phyloP scores from a whole-genome alignment of 2,113 vertebrate species.

The Lepus americanus region DNA sequence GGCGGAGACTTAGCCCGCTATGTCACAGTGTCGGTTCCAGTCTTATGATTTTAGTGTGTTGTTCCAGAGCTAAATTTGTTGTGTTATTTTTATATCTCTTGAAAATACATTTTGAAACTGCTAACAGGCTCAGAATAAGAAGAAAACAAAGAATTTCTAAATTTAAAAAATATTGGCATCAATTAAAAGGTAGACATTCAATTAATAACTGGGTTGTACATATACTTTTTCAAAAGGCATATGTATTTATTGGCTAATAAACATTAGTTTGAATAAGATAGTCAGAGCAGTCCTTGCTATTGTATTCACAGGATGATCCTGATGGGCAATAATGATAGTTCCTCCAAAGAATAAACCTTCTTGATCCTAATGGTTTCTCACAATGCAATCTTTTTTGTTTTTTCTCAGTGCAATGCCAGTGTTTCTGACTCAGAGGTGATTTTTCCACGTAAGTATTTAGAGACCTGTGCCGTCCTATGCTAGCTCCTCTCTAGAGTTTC shows the following conservation, averaged over 20 bases:
- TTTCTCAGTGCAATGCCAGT: background rate
- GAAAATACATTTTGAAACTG: background rate
- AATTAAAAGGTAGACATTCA: background rate
- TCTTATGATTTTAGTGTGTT: background rate
- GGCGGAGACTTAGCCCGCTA: too few relatives aligned
- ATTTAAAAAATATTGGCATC: background rate
- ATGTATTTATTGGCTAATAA: background rate
- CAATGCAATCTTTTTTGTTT: background rate
- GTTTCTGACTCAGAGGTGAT: background rate
- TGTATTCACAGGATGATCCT: background rate
- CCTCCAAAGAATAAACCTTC: background rate
- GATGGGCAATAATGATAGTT: background rate
- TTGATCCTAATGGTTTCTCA: background rate
- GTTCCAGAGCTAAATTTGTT: background rate
- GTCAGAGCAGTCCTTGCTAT: background rate
- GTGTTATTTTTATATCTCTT: background rate
- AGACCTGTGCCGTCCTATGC: background rate
- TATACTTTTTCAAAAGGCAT: background rate
- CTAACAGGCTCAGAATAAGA: background rate
- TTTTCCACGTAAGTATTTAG: background rate
- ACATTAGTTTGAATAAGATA: background rate
- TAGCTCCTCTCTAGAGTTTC: background rate
- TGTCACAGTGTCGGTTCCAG: too few relatives aligned
- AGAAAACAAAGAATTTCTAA: background rate
- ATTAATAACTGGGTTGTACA: background rate